Evolutionary conservation across 2,113 vertebrate genomes (phyloP).

Genomic region (Ochotona princeps): DNA sequence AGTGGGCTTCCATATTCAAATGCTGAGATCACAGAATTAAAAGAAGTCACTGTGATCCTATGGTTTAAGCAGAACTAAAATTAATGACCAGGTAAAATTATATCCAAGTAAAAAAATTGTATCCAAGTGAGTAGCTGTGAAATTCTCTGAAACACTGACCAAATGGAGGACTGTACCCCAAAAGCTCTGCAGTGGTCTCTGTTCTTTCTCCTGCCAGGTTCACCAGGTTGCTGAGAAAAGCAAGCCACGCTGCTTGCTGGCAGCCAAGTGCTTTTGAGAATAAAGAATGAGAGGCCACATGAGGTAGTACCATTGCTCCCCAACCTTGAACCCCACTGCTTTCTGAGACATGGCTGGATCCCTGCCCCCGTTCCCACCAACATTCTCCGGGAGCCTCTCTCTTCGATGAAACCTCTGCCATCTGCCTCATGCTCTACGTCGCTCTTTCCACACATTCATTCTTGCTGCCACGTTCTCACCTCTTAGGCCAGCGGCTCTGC

Average conservation of each 20-base stretch:
- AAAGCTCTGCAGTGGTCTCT: neutral
- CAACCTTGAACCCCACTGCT: neutral
- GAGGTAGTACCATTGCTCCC: neutral
- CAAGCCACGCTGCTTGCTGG: neutral
- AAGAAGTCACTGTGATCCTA: slow-evolving; percentile 5
- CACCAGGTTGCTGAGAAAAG: slow-evolving; percentile 28
- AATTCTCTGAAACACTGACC: neutral
- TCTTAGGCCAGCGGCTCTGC: neutral
- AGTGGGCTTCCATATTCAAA: neutral
- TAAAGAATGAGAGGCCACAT: neutral
- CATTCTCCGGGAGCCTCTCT: neutral
- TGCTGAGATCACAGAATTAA: neutral
- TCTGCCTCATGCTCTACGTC: neutral
- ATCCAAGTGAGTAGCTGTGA: neutral
- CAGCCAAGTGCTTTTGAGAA: neutral
- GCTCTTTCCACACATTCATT: neutral
- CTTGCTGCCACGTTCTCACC: neutral
- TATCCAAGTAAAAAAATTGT: neutral
- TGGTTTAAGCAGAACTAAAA: slow-evolving; percentile 12
- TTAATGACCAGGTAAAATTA: slow-evolving; percentile 3
- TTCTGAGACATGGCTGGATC: neutral
- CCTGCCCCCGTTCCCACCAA: neutral
- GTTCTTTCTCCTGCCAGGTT: neutral
- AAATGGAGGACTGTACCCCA: neutral
- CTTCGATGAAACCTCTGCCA: neutral